Base-by-base conservation (phyloP, 2,888 invertebrate genomes). In the Panopea generosa region DNA sequence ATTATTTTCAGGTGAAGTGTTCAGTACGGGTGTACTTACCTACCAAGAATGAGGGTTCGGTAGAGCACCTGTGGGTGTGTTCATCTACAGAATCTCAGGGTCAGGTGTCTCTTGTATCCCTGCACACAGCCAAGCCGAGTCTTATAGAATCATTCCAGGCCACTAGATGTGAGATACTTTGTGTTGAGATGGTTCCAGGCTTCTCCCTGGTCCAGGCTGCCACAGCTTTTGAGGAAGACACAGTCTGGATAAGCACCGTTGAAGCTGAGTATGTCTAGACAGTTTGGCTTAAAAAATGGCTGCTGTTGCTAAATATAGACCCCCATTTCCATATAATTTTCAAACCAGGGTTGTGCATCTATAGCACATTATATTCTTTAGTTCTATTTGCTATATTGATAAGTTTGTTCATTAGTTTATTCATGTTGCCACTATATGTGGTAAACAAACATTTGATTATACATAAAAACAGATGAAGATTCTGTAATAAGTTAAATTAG, bases 181-280 rank as follows among this genome's bases (percentile, higher is more conserved):
- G 89, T 71, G 89, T 83, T 11, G 91, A 90, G 72, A 77, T 77
- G 20, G 89, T 91, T 2, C 88, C 89, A 16, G 91, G 90, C 0
- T 87, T 78, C 65, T 86, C 86, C 1, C 45, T 43, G 1, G 78
- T 63, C 2, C 74, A 71, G 1, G 62, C 73, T 2, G 71, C 74
- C 26, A 70, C 73, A 43, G 73, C 87, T 9, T 90, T 90, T 74
- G 73, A 76, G 3, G 90, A 91, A 18, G 92, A 93, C 72, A 91
- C 91, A 57, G 96, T 98, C n/a, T 98, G 98, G 98, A 96, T 98
- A 94, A 97, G 97, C 65, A 97, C 97, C 9, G 96, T 96, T 84
- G 96, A 96, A 86, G 95, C 96, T 87, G 96, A 93, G 94, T 94
- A 87, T 88, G 90, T 82, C 2, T 50, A 22, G 22, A 9, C 22